Conservation (phyloP, 1,140 invertebrate species). For the Nephila pilipes region DNA sequence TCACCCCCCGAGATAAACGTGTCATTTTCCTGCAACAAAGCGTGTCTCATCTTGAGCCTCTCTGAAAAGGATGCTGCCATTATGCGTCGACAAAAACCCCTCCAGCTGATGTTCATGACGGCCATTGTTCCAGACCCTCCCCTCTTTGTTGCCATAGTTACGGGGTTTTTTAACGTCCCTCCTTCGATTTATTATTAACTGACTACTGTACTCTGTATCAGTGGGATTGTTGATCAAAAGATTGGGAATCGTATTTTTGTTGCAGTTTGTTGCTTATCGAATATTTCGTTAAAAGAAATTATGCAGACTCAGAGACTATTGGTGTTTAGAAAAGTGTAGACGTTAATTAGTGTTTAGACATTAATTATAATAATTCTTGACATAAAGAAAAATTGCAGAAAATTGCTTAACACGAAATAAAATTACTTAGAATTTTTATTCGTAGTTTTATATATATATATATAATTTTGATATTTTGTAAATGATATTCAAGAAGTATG, state of each 20-base stretch:
- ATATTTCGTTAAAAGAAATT: neutral
- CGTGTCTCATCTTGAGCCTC: slow-evolving; percentile 60
- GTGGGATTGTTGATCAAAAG: neutral
- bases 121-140: slow-evolving; percentile 67
- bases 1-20: slow-evolving; percentile 63
- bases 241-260: neutral
- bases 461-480: no score
- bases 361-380: no score
- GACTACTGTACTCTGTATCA: slow-evolving; percentile 7
- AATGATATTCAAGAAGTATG: no score
- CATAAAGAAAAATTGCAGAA: no score
- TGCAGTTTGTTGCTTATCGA: neutral
- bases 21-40: slow-evolving; percentile 60
- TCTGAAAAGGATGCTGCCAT: slow-evolving; percentile 47
- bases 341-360: no score
- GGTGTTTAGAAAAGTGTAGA: no score
- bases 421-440: no score
- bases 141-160: slow-evolving; percentile 67
- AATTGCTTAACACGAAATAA: no score
- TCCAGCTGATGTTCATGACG: slow-evolving; percentile 75
- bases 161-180: neutral
- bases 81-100: slow-evolving; percentile 59
- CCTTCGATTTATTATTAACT: slow-evolving; percentile 62
- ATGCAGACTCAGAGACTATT: neutral
- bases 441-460: no score